phyloP scores from a whole-genome alignment of 2,797 vertebrate genomes.

The Eulemur rubriventer region DNA sequence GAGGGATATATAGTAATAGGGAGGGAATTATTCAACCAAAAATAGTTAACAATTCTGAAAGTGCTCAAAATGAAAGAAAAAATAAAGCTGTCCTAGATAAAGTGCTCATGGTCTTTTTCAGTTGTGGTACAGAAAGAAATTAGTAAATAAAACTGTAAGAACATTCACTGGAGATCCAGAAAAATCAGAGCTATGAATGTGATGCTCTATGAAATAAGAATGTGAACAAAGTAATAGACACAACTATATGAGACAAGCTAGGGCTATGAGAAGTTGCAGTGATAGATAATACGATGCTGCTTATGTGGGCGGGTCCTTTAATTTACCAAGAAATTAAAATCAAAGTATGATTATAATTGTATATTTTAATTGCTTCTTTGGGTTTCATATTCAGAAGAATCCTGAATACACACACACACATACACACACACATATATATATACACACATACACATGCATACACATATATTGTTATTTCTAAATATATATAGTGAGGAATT shows the following conservation, averaged over 20 bases:
- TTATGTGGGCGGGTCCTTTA: not conserved
- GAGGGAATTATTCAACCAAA: not conserved
- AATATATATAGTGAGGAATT: not conserved
- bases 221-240: slow-evolving; percentile 15
- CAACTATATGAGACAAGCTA: not conserved
- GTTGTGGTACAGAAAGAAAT: not conserved
- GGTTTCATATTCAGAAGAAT: not conserved
- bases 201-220: not conserved
- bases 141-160: not conserved
- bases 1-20: not conserved
- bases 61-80: not conserved
- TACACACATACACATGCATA: not conserved
- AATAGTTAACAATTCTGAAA: not conserved
- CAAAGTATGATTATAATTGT: slow-evolving; percentile 42
- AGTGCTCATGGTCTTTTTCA: not conserved
- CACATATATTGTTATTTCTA: not conserved
- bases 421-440: too few relatives aligned
- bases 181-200: not conserved
- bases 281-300: not conserved
- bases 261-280: not conserved
- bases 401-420: not conserved
- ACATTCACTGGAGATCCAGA: not conserved
- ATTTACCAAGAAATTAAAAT: slow-evolving; percentile 40
- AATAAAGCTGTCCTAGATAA: not conserved
- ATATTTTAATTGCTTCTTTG: slow-evolving; percentile 65